Conservation (phyloP, 2,113 vertebrate species). For the Limanda limanda region DNA sequence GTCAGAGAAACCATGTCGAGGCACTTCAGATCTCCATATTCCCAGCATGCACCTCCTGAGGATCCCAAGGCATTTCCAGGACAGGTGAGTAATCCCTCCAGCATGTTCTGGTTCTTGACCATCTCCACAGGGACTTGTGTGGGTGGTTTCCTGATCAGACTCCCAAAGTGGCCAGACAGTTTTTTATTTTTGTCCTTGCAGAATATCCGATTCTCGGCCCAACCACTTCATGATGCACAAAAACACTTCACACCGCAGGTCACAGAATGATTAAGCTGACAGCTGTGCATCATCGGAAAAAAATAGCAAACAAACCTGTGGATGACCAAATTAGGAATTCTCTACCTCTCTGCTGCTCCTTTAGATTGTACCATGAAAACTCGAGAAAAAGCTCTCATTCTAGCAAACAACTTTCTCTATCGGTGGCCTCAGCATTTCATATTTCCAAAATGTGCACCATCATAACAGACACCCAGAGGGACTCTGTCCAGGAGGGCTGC, state of each 20-base stretch:
- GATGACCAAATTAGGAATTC: conserved; percentile 2
- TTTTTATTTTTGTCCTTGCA: background rate
- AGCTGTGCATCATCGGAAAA: conserved; percentile 18
- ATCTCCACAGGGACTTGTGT: background rate
- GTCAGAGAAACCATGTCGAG: conserved; percentile 9
- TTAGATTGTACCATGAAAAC: background rate
- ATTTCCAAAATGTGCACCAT: background rate
- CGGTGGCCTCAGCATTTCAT: background rate
- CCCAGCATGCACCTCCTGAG: background rate
- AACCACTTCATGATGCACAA: conserved; percentile 7
- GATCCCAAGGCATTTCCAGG: background rate
- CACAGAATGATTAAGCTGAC: conserved; percentile 23
- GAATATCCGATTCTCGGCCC: conserved; percentile 3
- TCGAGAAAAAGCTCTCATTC: background rate
- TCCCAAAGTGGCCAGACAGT: background rate
- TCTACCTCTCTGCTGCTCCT: background rate
- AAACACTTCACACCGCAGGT: conserved; percentile 23
- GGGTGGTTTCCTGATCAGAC: background rate
- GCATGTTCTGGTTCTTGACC: conserved; percentile 14
- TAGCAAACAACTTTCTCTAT: background rate
- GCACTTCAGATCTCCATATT: background rate
- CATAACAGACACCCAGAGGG: background rate
- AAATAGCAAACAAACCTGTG: background rate
- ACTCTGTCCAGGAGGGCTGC: background rate
- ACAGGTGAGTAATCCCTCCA: conserved; percentile 5